Evolutionary conservation across 2,113 vertebrate species (phyloP).

Genomic region (Oryzias celebensis): DNA sequence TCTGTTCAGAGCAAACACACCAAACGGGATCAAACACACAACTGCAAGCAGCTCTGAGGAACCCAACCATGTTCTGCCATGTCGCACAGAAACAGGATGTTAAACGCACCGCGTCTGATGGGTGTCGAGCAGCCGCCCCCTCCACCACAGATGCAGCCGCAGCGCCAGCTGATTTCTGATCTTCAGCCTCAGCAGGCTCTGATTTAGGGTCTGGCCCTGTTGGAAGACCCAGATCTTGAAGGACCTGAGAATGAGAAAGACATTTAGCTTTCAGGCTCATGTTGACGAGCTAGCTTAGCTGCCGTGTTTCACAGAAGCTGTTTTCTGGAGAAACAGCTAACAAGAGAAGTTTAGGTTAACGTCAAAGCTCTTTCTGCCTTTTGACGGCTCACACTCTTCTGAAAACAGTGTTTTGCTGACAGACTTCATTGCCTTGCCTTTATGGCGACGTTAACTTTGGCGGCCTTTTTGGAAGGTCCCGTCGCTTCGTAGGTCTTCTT

Average conservation of each 20-base stretch:
- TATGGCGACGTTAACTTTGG: conserved; percentile 92
- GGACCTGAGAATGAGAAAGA: conserved; percentile 72
- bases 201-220: conserved; percentile 81
- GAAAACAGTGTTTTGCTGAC: neutral
- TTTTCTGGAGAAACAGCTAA: too few relatives aligned
- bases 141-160: conserved; percentile 5
- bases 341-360: too few relatives aligned
- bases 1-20: conserved; percentile 61
- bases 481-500: conserved; percentile 89
- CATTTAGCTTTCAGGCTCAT: too few relatives aligned
- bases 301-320: too few relatives aligned
- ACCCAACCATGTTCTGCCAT: neutral
- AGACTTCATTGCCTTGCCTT: conserved; percentile 75
- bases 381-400: too few relatives aligned
- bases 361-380: too few relatives aligned
- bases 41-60: too few relatives aligned
- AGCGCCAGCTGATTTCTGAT: conserved; percentile 48
- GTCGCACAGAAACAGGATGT: neutral
- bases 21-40: conserved; percentile 20
- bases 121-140: too few relatives aligned
- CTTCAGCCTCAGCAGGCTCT: conserved; percentile 72
- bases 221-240: conserved; percentile 89
- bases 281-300: too few relatives aligned
- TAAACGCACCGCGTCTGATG: conserved; percentile 56
- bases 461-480: conserved; percentile 89